Base-by-base conservation (phyloP, 2,113 vertebrate genomes). In the Urocynchramus pylzowi region DNA sequence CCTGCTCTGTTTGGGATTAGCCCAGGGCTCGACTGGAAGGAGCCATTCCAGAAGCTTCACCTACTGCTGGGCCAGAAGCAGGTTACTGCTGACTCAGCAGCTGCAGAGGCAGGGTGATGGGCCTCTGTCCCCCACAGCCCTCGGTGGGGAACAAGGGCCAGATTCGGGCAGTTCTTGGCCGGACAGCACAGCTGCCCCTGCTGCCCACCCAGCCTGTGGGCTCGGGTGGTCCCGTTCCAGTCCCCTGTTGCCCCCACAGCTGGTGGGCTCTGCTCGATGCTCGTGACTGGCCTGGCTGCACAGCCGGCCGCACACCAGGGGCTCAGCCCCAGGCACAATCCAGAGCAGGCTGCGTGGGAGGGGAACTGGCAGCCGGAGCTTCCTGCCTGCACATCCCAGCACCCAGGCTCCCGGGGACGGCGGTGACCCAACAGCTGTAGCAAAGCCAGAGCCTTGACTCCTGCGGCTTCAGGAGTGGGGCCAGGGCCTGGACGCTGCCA, bases 311-410 rank as follows among this genome's bases (percentile, higher is more conserved):
- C 65, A 13, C 16, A 19, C 3, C 28, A 9, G 47, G 9, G n/a
- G 52, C 89, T 85, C 54, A 10, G 65, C 22, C 44, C 53, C 35
- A 28, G 5, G 70, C 22, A 20, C 37, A 20, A 33, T 83, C 75
- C 19, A 2, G 59, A 8, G 19, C 71, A 13, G 76, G 69, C 87
- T 63, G 96, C 52, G 90, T 92, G 91, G 95, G 95, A 71, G 81
- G 71, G 5, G 77, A 92, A 21, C 65, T 95, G 92, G 93, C 93
- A 64, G 33, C 44, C 18, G 3, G 37, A 7, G 27, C 77, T 85
- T 96, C 94, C 92, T 93, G 88, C 45, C 44, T 65, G 86, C 13
- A 3, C 87, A 64, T 87, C 91, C 67, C 70, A 6, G 89, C 85
- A 67, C 69, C 56, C 45, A 8, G 45, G 64, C 77, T 89, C 81